Evolutionary conservation across 2,888 invertebrate species (phyloP), one percentile per base, ranked within the genome.

Genomic region (Drosophila birchii): DNA sequence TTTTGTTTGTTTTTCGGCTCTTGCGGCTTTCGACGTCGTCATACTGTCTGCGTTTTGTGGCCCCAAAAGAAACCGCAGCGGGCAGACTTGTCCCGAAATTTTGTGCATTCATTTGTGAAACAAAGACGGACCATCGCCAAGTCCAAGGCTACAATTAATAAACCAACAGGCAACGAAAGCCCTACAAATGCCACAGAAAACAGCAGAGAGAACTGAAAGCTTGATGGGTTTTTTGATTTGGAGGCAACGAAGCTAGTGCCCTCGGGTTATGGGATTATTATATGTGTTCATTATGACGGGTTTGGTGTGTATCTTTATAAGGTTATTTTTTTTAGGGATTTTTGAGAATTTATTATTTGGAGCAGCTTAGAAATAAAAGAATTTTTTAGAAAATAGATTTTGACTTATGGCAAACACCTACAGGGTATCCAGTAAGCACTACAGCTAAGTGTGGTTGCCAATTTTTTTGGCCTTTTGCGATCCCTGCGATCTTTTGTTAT

Each of bases 31-130:
- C 51, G 56, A 57, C 54, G 84, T 77, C 86, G 90, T 84, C 90
- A 90, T 88, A 90, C 90, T 81, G 90, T 90, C 90, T 85, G 81
- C 72, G 56, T 69, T 66, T 68, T 86, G 84, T 66, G 79, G 56
- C 80, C 72, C 56, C 56, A 81, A 83, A 68, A 67, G 68, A 68
- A 68, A 83, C 84, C 84, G 75, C 88, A 84, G 69, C 68, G 69
- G 72, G 69, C 73, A 55, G 67, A 67, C 67, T 67, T 68, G 68
- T 68, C 76, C 79, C 78, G 69, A 88, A 86, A 81, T 62, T 79
- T 84, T 90, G 90, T 87, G 83, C 90, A 88, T 80, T 90, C 90
- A 84, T 79, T 82, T 86, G 90, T 86, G 66, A 88, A 89, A 76
- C 67, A 78, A 85, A 81, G 76, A 74, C 41, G 57, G 59, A 60